Evolutionary conservation across 1,140 invertebrate species (phyloP), one percentile per base, ranked within the genome.

Genomic region (Drosophila suzukii): DNA sequence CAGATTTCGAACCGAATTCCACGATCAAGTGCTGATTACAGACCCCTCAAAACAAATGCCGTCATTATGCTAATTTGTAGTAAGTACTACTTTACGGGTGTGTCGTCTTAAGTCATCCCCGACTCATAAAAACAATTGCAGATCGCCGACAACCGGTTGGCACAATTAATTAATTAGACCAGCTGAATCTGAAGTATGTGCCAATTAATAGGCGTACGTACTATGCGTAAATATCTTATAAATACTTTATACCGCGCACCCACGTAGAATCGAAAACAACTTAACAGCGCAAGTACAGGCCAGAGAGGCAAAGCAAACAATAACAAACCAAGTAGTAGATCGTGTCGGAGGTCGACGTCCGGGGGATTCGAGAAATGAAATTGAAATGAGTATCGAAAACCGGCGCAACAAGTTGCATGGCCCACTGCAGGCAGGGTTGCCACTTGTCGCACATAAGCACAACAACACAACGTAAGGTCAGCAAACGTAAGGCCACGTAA

Each of bases 361-460:
- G 60, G 44, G 34, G 61, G 53, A 41, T 15, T 59, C 63, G 74
- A 81, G 58, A n/a, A n/a, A n/a, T n/a, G n/a, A n/a, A n/a, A n/a
- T n/a, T n/a, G n/a, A n/a, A n/a, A n/a, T n/a, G n/a, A n/a, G n/a
- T n/a, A n/a, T 27, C 47, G 36, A 46, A 86, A 85, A 85, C 82
- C 72, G 81, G 81, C 78, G 74, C 78, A 81, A 84, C 82, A 86
- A 85, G 81, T 85, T 84, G 58, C 68, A 60, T 24, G 38, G 38
- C 50, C 24, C 17, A 32, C n/a, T 60, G 24, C 38, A 32, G 17
- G 4, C 61, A 66, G 62, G 17, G 62, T 68, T 78, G 74, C 47
- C 68, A 75, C 27, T 55, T 43, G 24, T 17, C 43, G 6, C 34
- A 20, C 34, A n/a, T n/a, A n/a, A n/a, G n/a, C n/a, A n/a, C n/a